These are phyloP conservation scores for Rattus norvegicus DNA, from an alignment of 2,113 vertebrate genomes.

Conservation along the genomic window GRCr8 NC_086024.1:115495001-115495500, in stretches of 20 bases:
- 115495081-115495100: conserved; percentile 24
- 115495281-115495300: not conserved
- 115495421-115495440: not conserved
- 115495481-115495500: not conserved
- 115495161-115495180: not conserved
- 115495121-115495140: conserved; percentile 30
- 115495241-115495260: not conserved
- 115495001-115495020: conserved; percentile 41
- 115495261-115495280: conserved; percentile 31
- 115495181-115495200: not conserved
- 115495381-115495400: not conserved
- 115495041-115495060: conserved; percentile 37
- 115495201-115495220: conserved; percentile 9
- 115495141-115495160: conserved; percentile 3
- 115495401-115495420: not conserved
- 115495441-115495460: conserved; percentile 11
- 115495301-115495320: not conserved
- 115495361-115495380: not conserved
- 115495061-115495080: conserved; percentile 9
- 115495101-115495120: not conserved
- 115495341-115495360: not conserved
- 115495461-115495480: not conserved
- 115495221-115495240: not conserved
- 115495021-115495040: conserved; percentile 25
- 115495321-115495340: not conserved